phyloP scores from a whole-genome alignment of 2,888 invertebrate species.

The Petrolisthes manimaculis region DNA sequence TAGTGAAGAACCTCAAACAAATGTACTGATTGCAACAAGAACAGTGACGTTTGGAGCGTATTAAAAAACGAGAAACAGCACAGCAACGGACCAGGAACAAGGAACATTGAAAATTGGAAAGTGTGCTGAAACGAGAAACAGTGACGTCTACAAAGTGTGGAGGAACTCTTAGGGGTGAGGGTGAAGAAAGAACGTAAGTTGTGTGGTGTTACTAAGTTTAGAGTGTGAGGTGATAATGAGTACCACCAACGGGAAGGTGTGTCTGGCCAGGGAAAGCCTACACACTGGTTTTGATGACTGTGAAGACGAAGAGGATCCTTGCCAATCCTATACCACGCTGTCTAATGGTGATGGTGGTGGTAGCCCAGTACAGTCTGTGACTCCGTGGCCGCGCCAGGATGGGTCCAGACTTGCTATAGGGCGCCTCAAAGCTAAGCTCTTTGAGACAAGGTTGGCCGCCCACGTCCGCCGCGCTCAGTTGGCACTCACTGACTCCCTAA shows the following conservation, averaged over 20 bases:
- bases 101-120: too few species aligned
- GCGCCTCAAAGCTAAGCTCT: conserved; percentile 39
- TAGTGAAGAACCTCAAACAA: too few species aligned
- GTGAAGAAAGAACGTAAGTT: neutral
- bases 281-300: conserved; percentile 17
- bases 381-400: conserved; percentile 27
- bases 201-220: neutral
- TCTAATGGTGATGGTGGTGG: neutral
- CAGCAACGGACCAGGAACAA: too few species aligned
- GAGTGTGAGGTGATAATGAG: conserved; percentile 3
- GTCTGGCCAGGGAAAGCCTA: conserved; percentile 22
- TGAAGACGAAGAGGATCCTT: conserved; percentile 21
- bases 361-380: neutral
- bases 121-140: too few species aligned
- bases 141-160: too few species aligned
- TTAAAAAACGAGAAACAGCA: too few species aligned
- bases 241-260: conserved; percentile 25
- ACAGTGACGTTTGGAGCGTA: too few species aligned
- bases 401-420: conserved; percentile 39
- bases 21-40: too few species aligned
- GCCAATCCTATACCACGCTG: neutral
- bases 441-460: conserved; percentile 48
- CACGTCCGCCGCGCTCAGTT: conserved; percentile 48
- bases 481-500: conserved; percentile 45
- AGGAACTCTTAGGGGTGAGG: neutral